phyloP scores from a whole-genome alignment of 2,113 vertebrate species.

The Hipposideros armiger region DNA sequence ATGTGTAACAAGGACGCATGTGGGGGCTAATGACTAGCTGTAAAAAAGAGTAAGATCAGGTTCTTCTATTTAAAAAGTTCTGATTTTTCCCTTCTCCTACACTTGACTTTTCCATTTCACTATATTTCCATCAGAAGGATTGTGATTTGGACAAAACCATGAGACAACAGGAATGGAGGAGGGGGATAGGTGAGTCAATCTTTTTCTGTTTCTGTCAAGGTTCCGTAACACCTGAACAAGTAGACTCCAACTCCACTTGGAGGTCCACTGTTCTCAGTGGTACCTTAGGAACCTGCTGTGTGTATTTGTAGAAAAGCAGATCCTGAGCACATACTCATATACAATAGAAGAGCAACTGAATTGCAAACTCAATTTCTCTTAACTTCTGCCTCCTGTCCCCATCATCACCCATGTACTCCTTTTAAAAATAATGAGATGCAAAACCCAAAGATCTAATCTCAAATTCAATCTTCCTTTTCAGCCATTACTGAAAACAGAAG shows the following conservation, averaged over 20 bases:
- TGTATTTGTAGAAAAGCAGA: neutral
- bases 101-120: neutral
- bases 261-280: neutral
- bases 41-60: neutral
- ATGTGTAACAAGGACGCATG: neutral
- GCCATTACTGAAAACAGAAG: neutral
- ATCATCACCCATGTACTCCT: neutral
- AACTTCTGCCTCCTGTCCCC: neutral
- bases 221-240: neutral
- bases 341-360: neutral
- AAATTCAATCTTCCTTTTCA: neutral
- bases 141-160: neutral
- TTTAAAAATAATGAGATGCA: neutral
- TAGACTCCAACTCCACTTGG: neutral
- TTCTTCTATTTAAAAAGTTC: neutral
- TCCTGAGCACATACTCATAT: neutral
- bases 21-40: neutral
- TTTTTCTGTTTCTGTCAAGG: neutral
- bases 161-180: neutral
- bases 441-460: slow-evolving; percentile 13
- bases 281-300: neutral
- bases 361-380: neutral
- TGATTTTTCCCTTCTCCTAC: neutral
- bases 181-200: neutral
- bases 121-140: neutral